phyloP scores from a whole-genome alignment of 2,113 vertebrate genomes.

The Xiphophorus couchianus region DNA sequence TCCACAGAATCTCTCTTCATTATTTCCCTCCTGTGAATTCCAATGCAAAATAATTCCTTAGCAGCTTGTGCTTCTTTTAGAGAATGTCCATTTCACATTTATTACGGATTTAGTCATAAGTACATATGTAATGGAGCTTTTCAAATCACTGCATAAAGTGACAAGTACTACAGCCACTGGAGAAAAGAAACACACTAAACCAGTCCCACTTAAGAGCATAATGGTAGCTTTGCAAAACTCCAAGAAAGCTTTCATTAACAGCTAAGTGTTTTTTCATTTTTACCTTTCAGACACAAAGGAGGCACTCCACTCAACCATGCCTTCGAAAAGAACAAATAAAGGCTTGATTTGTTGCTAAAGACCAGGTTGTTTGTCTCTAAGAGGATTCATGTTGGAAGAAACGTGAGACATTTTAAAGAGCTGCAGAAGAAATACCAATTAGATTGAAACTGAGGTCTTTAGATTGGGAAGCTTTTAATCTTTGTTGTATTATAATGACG shows the following conservation, averaged over 20 bases:
- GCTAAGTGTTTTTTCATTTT: conserved; percentile 28
- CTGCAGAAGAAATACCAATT: not conserved
- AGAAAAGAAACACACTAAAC: conserved; percentile 12
- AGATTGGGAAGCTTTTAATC: not conserved
- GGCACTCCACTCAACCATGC: conserved; percentile 3
- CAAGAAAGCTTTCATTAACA: conserved; percentile 36
- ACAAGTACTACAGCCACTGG: conserved; percentile 17
- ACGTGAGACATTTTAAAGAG: not conserved
- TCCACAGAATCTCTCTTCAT: conserved; percentile 19
- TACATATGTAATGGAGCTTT: conserved; percentile 18
- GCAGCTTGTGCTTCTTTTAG: conserved; percentile 14
- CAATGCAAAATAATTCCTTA: not conserved
- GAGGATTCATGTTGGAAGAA: not conserved
- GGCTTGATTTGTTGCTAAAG: not conserved
- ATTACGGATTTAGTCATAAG: not conserved
- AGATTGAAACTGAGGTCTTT: not conserved
- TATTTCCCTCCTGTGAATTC: conserved; percentile 13
- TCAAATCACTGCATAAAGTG: conserved; percentile 12
- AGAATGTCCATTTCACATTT: not conserved
- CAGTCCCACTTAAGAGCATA: conserved; percentile 26
- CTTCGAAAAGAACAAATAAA: conserved; percentile 3
- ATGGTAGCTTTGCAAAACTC: conserved; percentile 18
- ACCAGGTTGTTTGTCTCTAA: not conserved
- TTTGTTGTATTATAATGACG: not conserved
- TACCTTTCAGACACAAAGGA: conserved; percentile 1